Evolutionary conservation across 2,113 vertebrate genomes (phyloP), one percentile per base, ranked within the genome.

Genomic region (Entomyzon cyanotis): DNA sequence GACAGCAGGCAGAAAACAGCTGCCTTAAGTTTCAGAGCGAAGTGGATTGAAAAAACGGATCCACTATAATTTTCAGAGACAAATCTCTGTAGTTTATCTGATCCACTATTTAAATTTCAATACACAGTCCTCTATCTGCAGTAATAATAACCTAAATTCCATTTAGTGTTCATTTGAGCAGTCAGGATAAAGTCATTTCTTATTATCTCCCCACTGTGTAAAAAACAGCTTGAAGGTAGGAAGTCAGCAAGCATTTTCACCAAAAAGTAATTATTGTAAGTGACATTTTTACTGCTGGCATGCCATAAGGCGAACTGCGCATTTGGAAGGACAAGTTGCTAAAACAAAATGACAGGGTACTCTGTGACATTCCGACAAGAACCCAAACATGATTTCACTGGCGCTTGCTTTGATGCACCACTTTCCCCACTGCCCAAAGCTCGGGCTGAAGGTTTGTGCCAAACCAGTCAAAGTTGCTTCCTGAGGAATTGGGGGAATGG

Each of bases 81-180:
- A 96, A 96, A 97, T 93, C 97, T 97, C 96, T 69, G 82, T 50
- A 83, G 93, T 95, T 96, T 96, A 97, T 97, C 95, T 67, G 91
- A 98, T 94, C 95, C 90, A 85, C 97, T 91, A 95, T 96, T 98
- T 95, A 97, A 97, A 98, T 98, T 97, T 97, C 96, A 93, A 96
- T 87, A 94, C 92, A 87, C 83, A 91, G 96, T 73, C 94, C 94
- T 98, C 95, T 86, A 96, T 97, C 96, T 93, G 92, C 87, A 94
- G 97, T 94, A 98, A 97, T 98, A 98, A 98, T 97, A 98, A 98
- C 98, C 98, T 97, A 97, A 98, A 98, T 98, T 98, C 98, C 98
- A 98, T 98, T 98, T 98, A 99, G 98, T 98, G 98, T 98, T 99
- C 98, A 99, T 99, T 98, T 99, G 99, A 99, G 99, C 99, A 99